These are phyloP conservation scores for Neopelma chrysocephalum DNA, from an alignment of 2,797 vertebrate species.

Conservation along the genomic window DNA sequence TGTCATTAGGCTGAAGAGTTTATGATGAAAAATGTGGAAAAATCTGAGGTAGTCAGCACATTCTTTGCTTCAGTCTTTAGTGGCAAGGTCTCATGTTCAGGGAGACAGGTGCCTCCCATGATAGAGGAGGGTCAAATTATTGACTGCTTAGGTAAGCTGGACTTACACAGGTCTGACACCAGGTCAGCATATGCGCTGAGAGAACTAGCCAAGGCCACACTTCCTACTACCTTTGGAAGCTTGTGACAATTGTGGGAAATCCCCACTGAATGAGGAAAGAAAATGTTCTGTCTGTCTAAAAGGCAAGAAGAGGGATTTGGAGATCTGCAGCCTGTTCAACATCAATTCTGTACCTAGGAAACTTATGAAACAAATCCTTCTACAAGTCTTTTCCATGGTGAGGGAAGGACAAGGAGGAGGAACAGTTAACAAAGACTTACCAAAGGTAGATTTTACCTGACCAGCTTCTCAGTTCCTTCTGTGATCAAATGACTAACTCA, in stretches of 20 bases:
- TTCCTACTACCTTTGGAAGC: neutral
- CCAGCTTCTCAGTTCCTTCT: neutral
- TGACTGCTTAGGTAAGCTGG: neutral
- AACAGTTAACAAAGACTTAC: neutral
- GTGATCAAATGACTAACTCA: neutral
- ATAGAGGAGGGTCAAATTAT: neutral
- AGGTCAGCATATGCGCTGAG: neutral
- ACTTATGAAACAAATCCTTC: neutral
- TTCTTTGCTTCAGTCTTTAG: neutral
- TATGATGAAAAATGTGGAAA: neutral
- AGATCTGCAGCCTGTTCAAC: neutral
- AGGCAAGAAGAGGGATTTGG: neutral
- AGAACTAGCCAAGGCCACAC: neutral
- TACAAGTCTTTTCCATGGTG: neutral
- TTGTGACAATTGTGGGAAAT: neutral
- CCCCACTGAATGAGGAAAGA: neutral
- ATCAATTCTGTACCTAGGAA: neutral
- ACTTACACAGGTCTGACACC: neutral
- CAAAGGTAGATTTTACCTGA: neutral
- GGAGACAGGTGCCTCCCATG: neutral
- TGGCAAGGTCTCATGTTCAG: neutral
- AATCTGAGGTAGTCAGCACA: neutral
- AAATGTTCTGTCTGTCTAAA: neutral
- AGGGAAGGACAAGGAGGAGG: neutral
- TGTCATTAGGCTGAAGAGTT: neutral